Evolutionary conservation across 2,888 invertebrate species (phyloP).

Genomic region (Elmis aenea): DNA sequence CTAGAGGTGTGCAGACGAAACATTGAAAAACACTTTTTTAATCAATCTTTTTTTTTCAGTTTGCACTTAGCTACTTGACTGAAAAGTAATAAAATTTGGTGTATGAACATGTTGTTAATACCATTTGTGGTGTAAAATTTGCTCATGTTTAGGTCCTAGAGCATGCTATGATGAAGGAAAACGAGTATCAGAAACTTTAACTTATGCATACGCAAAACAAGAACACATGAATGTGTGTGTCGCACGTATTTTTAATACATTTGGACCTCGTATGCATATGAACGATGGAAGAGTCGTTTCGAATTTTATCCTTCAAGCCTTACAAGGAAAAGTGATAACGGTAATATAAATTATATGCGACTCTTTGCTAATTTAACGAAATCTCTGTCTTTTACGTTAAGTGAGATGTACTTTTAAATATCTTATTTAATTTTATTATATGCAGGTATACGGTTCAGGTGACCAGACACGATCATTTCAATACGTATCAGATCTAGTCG

Average conservation of each 20-base stretch:
- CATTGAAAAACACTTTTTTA: too few relatives aligned
- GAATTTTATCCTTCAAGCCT: conserved; percentile 95
- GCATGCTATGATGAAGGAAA: conserved; percentile 99
- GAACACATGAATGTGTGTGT: conserved; percentile 93
- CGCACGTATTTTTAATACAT: conserved; percentile 98
- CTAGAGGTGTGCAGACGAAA: too few relatives aligned
- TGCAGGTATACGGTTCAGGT: conserved; percentile 73
- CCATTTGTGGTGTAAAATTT: too few relatives aligned
- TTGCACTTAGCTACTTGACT: too few relatives aligned
- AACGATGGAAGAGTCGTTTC: conserved; percentile 98
- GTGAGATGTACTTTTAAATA: conserved; percentile 8
- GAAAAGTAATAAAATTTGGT: too few relatives aligned
- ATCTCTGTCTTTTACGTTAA: too few relatives aligned
- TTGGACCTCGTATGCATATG: conserved; percentile 98
- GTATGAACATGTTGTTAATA: too few relatives aligned
- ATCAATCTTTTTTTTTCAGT: too few relatives aligned
- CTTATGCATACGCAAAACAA: conserved; percentile 96
- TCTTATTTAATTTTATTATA: conserved; percentile 42
- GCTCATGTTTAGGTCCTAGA: conserved; percentile 63
- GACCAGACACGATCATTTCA: conserved; percentile 95
- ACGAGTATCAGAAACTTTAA: conserved; percentile 91
- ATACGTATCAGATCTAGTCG: conserved; percentile 95
- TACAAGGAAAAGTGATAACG: conserved; percentile 92
- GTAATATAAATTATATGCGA: too few relatives aligned
- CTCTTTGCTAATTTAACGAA: too few relatives aligned